phyloP scores from a whole-genome alignment of 2,113 vertebrate species.

The Motacilla alba region DNA sequence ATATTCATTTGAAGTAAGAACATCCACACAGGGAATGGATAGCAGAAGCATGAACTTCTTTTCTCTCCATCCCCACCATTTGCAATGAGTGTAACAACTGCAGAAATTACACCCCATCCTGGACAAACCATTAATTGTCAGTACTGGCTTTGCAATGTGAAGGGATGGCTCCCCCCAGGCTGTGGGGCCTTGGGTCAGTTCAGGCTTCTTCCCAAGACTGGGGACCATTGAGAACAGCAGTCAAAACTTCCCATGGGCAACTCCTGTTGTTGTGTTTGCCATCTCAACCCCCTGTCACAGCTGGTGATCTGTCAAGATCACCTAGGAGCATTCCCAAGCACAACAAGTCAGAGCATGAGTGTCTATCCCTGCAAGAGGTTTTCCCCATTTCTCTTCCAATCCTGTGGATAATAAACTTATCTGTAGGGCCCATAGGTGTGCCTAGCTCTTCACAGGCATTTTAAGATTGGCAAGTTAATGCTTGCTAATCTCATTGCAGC shows the following conservation, averaged over 20 bases:
- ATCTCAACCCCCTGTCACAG: neutral
- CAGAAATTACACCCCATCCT: neutral
- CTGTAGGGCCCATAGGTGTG: conserved; percentile 11
- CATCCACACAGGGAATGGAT: neutral
- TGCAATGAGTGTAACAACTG: neutral
- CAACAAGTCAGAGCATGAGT: conserved; percentile 6
- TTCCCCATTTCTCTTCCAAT: neutral
- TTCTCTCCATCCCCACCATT: neutral
- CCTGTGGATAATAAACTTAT: neutral
- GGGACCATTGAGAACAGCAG: neutral
- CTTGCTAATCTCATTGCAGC: conserved; percentile 9
- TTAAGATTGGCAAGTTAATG: conserved; percentile 25
- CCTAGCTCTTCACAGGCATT: neutral
- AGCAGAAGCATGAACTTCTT: neutral
- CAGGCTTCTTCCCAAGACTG: neutral
- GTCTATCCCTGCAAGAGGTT: neutral
- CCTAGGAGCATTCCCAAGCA: neutral
- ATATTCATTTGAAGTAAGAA: neutral
- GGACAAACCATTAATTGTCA: neutral
- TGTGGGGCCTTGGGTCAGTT: neutral
- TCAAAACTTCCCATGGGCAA: neutral
- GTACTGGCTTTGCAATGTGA: neutral
- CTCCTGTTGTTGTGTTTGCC: neutral
- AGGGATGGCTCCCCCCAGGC: neutral
- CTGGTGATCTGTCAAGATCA: neutral